Evolutionary conservation across 2,888 invertebrate species (phyloP), one percentile per base, ranked within the genome.

Genomic region (Lasioglossum vierecki): DNA sequence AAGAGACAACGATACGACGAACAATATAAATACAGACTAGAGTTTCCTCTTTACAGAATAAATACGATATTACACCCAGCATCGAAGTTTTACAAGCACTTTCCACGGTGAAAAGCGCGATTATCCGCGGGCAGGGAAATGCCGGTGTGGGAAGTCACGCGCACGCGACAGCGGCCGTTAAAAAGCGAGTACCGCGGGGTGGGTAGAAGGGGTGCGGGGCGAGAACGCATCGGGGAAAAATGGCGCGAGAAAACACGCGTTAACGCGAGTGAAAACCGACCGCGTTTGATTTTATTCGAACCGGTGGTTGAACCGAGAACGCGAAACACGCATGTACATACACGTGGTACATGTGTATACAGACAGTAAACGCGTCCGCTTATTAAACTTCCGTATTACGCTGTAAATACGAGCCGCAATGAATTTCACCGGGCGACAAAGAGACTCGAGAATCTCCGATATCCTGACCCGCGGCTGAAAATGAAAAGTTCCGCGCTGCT

Each of bases 311-410:
- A 74, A 79, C 46, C 18, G 26, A 18, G n/a, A 71, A 79, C 63
- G 72, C 79, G 70, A 35, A 85, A 85, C 80, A n/a, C n/a, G 9
- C 30, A 30, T 26, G 26, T 13, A 30, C 30, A 1, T 30, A 30
- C 30, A 30, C 30, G 30, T 30, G 30, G 30, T 30, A 30, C 30
- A 30, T 30, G 71, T 68, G 18, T 46, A 39, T 44, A 63, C 57
- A 53, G 74, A 30, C 72, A 53, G 75, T 78, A 85, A 85, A 85
- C 57, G 85, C 80, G 68, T 73, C 81, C 75, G 80, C 85, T 85
- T 85, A 85, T 85, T 85, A 81, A 85, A 80, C 80, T 85, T 75
- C 60, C 72, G 41, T 77, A 80, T 80, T 78, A 76, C 73, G 76
- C 66, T 76, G 85, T 80, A 80, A 84, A 85, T 73, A 73, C 85